A percentile compares a stretch with the other conserved stretches of the same genome.
These are phyloP conservation scores for Leucophora obtusa DNA, from an alignment of 2,888 invertebrate species.

Conservation along the genomic window DNA sequence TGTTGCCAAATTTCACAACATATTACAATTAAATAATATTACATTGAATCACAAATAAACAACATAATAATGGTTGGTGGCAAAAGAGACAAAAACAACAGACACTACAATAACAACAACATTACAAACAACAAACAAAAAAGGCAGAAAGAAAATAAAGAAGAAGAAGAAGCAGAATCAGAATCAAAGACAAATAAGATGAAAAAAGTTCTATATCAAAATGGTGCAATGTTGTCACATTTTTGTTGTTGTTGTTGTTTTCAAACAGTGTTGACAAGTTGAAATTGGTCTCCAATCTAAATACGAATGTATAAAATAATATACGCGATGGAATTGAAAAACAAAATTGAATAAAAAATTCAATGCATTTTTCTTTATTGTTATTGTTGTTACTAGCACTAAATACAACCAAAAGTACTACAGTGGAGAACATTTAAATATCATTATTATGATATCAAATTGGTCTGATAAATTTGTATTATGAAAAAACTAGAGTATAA, in stretches of 20 bases:
- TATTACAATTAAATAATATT: conserved; percentile 65
- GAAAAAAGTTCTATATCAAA: conserved; percentile 40
- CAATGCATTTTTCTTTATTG: conserved; percentile 27
- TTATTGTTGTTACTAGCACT: conserved; percentile 20
- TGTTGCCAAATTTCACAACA: conserved; percentile 62
- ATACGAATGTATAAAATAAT: conserved; percentile 28
- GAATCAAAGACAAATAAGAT: conserved; percentile 37
- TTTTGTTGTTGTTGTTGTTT: conserved; percentile 17
- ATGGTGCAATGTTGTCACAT: conserved; percentile 63
- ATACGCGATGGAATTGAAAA: background rate
- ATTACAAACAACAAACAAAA: conserved; percentile 21
- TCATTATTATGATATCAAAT: too few species aligned
- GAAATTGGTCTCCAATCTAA: conserved; percentile 55
- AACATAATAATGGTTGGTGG: conserved; percentile 50
- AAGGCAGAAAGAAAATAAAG: conserved; percentile 17
- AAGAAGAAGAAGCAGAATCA: conserved; percentile 18
- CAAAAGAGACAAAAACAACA: conserved; percentile 37
- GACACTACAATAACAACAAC: conserved; percentile 28
- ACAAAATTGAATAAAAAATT: conserved; percentile 12
- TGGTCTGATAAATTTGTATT: too few species aligned
- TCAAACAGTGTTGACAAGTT: conserved; percentile 58
- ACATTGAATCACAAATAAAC: conserved; percentile 61
- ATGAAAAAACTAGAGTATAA: too few species aligned
- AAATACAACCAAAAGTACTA: background rate
- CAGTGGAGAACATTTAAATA: background rate